phyloP scores from a whole-genome alignment of 2,113 vertebrate genomes.

The Notothenia rossii region DNA sequence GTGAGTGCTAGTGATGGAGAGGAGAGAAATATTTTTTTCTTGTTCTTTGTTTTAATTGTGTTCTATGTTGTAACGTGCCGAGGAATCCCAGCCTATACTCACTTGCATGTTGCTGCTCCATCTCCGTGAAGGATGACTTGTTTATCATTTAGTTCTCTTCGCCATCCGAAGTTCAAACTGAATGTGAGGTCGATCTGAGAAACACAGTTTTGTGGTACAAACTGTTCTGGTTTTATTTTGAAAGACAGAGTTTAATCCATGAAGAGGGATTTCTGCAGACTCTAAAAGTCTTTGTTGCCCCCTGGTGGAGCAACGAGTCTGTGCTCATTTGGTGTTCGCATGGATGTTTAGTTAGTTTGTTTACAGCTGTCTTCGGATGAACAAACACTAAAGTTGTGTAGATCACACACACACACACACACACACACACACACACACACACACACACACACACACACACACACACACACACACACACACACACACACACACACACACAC shows the following conservation, averaged over 20 bases:
- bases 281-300: slow-evolving; percentile 40
- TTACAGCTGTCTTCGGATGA: slow-evolving; percentile 22
- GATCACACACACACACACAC: no score
- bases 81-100: not conserved
- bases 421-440: no score
- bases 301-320: slow-evolving; percentile 62
- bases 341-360: slow-evolving; percentile 21
- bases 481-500: no score
- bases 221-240: slow-evolving; percentile 1
- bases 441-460: no score
- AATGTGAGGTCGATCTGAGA: not conserved
- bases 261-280: not conserved
- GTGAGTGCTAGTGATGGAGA: slow-evolving; percentile 59
- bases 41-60: not conserved
- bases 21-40: slow-evolving; percentile 33
- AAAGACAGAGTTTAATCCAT: not conserved
- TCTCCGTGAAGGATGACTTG: not conserved
- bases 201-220: slow-evolving; percentile 6
- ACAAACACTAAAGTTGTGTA: slow-evolving; percentile 10
- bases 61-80: not conserved
- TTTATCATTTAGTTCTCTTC: not conserved
- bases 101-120: not conserved
- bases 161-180: not conserved
- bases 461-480: no score
- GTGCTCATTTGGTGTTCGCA: not conserved